These are phyloP conservation scores for Gymnosoma rotundatum DNA, from an alignment of 2,888 invertebrate species.

Conservation along the genomic window DNA sequence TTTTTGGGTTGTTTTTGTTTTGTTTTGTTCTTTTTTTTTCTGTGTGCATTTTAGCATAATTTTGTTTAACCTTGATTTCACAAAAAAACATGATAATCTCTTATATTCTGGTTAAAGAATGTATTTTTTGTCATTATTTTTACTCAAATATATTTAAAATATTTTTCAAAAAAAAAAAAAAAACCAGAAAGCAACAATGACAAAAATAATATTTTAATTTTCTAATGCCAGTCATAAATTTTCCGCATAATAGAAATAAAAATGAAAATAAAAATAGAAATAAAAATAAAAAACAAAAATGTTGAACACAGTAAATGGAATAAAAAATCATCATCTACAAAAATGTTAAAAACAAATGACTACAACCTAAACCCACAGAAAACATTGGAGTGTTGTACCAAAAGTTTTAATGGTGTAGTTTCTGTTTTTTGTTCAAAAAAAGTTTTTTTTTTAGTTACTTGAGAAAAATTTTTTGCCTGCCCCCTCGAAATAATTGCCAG, in stretches of 20 bases:
- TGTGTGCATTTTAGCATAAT: slow-evolving; percentile 22
- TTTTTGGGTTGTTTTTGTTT: slow-evolving; percentile 7
- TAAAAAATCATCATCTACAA: slow-evolving; percentile 33
- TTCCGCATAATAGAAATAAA: slow-evolving; percentile 38
- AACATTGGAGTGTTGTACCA: too few species aligned
- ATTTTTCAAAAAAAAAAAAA: slow-evolving; percentile 23
- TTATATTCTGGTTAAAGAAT: slow-evolving; percentile 38
- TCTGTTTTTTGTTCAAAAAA: too few species aligned
- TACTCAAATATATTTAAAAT: not conserved
- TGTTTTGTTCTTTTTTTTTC: too few species aligned
- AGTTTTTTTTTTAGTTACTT: too few species aligned
- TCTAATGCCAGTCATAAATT: slow-evolving; percentile 64
- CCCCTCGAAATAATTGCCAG: too few species aligned
- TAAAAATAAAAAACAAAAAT: too few species aligned
- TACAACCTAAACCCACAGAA: not conserved
- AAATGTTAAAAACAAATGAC: not conserved
- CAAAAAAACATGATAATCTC: slow-evolving; percentile 25
- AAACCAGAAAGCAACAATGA: slow-evolving; percentile 13
- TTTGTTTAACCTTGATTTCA: slow-evolving; percentile 52
- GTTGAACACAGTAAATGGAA: slow-evolving; percentile 44
- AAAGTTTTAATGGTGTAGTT: too few species aligned
- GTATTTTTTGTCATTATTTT: too few species aligned
- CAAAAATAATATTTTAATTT: slow-evolving; percentile 43
- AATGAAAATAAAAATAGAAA: slow-evolving; percentile 6
- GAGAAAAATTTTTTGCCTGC: too few species aligned